Conservation (phyloP, 2,797 vertebrate species). For the Anguilla megastoma region DNA sequence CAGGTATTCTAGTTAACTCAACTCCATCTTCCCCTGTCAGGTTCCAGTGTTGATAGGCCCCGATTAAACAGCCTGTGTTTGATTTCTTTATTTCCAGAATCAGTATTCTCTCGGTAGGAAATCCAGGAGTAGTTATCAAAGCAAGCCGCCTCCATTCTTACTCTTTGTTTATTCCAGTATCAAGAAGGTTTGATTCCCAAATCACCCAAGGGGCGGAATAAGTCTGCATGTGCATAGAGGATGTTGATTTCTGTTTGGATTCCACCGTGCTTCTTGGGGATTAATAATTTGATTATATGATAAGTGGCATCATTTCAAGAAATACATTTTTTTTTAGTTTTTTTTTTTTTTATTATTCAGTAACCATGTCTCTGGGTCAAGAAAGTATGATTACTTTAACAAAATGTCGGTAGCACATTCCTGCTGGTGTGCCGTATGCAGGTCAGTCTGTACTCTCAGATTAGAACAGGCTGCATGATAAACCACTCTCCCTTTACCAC, state of each 20-base stretch:
- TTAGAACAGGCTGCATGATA: not conserved
- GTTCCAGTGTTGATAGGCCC: not conserved
- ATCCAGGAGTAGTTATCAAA: constrained; percentile 4
- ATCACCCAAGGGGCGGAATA: not conserved
- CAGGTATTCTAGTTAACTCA: not conserved
- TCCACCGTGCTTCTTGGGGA: not conserved
- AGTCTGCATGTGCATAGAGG: not conserved
- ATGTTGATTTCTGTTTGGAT: not conserved
- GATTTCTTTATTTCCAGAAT: not conserved
- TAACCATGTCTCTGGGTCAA: not conserved
- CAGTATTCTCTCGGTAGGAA: not conserved
- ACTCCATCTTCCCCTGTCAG: not conserved
- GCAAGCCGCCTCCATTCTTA: not conserved
- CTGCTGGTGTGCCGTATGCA: not conserved
- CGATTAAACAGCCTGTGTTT: constrained; percentile 13
- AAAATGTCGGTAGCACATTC: not conserved
- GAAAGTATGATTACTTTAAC: not conserved
- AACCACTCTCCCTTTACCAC: not conserved
- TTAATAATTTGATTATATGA: not conserved
- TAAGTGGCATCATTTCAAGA: not conserved
- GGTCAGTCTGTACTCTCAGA: not conserved
- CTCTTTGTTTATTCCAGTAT: not conserved
- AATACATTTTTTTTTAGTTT: not conserved
- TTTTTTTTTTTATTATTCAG: not conserved
- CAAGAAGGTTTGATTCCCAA: not conserved